phyloP scores from a whole-genome alignment of 1,140 invertebrate genomes.

The Ostrea edulis region DNA sequence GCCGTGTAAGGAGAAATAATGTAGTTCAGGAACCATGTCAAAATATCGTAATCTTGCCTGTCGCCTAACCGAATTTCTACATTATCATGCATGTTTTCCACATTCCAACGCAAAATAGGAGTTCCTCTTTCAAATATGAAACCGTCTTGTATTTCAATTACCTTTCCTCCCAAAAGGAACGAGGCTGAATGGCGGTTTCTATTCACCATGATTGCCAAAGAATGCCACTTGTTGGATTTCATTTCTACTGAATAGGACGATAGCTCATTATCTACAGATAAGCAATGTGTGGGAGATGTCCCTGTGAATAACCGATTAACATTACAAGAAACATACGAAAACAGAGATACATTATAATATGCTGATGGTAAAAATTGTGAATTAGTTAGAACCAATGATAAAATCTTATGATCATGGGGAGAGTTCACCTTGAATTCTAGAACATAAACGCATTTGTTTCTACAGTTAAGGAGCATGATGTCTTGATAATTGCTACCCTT shows the following conservation, averaged over 20 bases:
- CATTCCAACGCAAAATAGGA: neutral
- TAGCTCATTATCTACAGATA: neutral
- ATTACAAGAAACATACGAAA: neutral
- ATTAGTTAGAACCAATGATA: neutral
- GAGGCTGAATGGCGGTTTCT: neutral
- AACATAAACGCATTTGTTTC: neutral
- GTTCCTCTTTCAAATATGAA: neutral
- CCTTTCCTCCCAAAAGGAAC: neutral
- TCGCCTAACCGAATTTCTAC: neutral
- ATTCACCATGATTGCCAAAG: neutral
- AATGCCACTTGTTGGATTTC: neutral
- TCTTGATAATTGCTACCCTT: neutral
- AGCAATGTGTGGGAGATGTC: neutral
- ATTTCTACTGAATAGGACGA: neutral
- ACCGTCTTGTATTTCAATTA: neutral
- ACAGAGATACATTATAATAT: neutral
- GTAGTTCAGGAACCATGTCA: neutral
- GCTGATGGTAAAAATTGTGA: conserved; percentile 1
- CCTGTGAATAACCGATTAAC: neutral
- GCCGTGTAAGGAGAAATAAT: neutral
- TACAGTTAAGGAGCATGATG: neutral
- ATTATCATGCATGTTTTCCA: neutral
- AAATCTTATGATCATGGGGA: neutral
- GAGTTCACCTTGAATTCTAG: neutral
- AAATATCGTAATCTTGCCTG: neutral